Evolutionary conservation across 2,888 invertebrate species (phyloP).

Genomic region (Augochlorella aurata): DNA sequence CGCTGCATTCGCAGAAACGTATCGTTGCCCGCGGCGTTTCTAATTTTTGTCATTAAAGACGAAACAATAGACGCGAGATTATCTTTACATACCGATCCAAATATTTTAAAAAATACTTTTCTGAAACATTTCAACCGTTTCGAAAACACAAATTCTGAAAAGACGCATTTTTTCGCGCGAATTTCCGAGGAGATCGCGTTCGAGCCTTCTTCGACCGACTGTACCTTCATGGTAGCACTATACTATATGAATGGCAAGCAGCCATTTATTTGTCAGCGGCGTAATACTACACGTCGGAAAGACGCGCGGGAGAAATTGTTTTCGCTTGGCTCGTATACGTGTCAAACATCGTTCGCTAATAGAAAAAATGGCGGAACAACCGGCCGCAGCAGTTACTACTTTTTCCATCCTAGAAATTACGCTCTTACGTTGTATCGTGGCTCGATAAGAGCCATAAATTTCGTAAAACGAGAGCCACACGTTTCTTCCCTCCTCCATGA

Average conservation of each 20-base stretch:
- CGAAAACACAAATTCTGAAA: too few species aligned
- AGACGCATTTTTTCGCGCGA: too few species aligned
- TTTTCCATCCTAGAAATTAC: conserved; percentile 22
- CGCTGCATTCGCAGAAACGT: too few species aligned
- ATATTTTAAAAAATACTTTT: too few species aligned
- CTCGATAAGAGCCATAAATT: conserved; percentile 32
- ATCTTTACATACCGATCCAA: too few species aligned
- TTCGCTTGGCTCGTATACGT: not conserved
- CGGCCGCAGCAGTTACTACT: not conserved
- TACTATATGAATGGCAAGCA: not conserved
- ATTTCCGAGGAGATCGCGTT: too few species aligned
- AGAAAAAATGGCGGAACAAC: not conserved
- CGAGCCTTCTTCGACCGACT: too few species aligned
- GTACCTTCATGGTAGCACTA: too few species aligned
- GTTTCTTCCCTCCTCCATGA: conserved; percentile 17
- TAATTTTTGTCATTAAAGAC: too few species aligned
- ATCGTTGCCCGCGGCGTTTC: too few species aligned
- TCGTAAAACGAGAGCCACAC: conserved; percentile 11
- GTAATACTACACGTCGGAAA: not conserved
- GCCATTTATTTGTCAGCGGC: not conserved
- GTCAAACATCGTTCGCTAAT: not conserved
- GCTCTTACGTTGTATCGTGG: not conserved
- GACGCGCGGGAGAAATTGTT: not conserved
- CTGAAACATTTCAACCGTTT: too few species aligned
- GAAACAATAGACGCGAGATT: too few species aligned